Percentiles rank a stretch among this genome's conserved stretches.
Evolutionary conservation across 2,888 invertebrate genomes (phyloP).

Genomic region (Agrenia bidenticulata): DNA sequence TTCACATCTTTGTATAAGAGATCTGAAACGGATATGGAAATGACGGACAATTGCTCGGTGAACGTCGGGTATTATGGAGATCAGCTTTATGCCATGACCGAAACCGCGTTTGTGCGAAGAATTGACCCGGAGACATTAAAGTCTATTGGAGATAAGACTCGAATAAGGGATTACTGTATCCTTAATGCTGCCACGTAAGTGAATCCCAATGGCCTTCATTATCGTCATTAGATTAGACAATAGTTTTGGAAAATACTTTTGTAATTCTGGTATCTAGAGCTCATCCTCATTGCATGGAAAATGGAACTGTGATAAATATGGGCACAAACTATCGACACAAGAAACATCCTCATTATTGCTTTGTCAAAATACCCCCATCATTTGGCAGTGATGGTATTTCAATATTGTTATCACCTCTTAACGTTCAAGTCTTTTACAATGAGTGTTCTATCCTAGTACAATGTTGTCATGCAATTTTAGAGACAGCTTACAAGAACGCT

Average conservation of each 20-base stretch:
- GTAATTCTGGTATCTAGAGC: too few relatives aligned
- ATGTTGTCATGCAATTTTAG: slow-evolving; percentile 26
- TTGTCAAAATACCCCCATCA: slow-evolving; percentile 54
- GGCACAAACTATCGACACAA: slow-evolving; percentile 52
- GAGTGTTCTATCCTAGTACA: too few relatives aligned
- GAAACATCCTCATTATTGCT: slow-evolving; percentile 55
- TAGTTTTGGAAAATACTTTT: too few relatives aligned
- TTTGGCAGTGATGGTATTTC: slow-evolving; percentile 43
- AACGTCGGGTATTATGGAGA: slow-evolving; percentile 57
- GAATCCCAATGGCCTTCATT: too few relatives aligned
- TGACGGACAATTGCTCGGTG: slow-evolving; percentile 58
- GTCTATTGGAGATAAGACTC: slow-evolving; percentile 53
- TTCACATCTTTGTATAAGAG: slow-evolving; percentile 15
- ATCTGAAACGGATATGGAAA: slow-evolving; percentile 41
- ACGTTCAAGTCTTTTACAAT: too few relatives aligned
- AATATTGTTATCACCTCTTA: too few relatives aligned
- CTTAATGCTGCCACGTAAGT: slow-evolving; percentile 42
- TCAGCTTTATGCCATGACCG: slow-evolving; percentile 59
- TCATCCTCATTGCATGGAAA: slow-evolving; percentile 54
- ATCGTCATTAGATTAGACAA: too few relatives aligned
- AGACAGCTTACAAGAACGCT: slow-evolving; percentile 52
- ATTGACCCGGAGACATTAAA: slow-evolving; percentile 58
- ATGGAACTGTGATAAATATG: slow-evolving; percentile 50
- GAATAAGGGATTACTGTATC: slow-evolving; percentile 30
- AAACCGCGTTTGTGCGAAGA: slow-evolving; percentile 57